Conservation (phyloP, 2,797 vertebrate genomes). For the Helicolenus hilgendorfi region DNA sequence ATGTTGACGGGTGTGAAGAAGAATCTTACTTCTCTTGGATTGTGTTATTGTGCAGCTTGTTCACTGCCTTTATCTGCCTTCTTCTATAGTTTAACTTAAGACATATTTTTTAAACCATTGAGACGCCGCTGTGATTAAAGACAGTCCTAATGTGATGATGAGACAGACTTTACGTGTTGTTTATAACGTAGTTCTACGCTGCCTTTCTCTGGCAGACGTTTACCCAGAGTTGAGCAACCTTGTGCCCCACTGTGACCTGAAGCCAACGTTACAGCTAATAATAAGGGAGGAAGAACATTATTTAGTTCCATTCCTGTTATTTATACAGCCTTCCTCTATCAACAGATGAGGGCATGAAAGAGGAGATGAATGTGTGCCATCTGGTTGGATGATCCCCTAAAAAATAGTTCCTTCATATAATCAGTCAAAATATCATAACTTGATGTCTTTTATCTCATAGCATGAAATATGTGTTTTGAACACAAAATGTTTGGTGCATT, state of each 20-base stretch:
- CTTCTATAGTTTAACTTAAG: not conserved
- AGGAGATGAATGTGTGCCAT: conserved; percentile 6
- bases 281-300: not conserved
- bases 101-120: not conserved
- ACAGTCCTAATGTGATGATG: not conserved
- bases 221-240: not conserved
- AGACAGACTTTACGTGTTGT: not conserved
- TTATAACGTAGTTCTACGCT: not conserved
- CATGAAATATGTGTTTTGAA: not conserved
- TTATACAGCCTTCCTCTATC: conserved; percentile 19
- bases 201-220: not conserved
- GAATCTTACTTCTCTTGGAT: not conserved
- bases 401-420: not conserved
- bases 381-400: conserved; percentile 21
- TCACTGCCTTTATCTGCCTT: not conserved
- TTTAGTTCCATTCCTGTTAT: not conserved
- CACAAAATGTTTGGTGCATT: not conserved
- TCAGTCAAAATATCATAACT: not conserved
- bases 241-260: not conserved
- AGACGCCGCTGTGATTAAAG: not conserved
- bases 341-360: conserved; percentile 16
- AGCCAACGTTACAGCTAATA: not conserved
- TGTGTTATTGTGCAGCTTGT: not conserved
- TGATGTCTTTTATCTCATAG: not conserved
- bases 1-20: not conserved